Percentiles rank a stretch among this genome's conserved stretches.
Conservation (phyloP, 2,113 vertebrate genomes). For the Australoheros scitulus region DNA sequence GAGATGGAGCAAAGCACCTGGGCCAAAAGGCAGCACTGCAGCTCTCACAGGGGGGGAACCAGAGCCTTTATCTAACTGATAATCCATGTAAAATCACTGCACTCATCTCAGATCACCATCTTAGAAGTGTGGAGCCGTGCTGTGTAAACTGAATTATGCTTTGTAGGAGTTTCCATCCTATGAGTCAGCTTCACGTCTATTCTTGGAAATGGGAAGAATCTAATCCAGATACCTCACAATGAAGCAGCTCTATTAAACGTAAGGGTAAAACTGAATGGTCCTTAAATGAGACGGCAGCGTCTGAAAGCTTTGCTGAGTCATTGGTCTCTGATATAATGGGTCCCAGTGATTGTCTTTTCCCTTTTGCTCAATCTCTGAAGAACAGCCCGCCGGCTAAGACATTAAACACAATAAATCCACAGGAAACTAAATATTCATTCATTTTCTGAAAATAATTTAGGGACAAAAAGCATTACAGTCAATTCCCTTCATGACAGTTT, state of each 20-base stretch:
- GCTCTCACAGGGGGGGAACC: not conserved
- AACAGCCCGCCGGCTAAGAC: constrained; percentile 33
- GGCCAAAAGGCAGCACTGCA: not conserved
- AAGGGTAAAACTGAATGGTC: constrained; percentile 18
- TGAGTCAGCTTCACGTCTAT: not conserved
- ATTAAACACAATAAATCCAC: constrained; percentile 38
- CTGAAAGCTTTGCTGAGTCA: constrained; percentile 38
- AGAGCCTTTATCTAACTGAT: not conserved
- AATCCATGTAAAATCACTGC: constrained; percentile 15
- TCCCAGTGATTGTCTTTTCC: constrained; percentile 61
- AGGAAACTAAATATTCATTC: constrained; percentile 45
- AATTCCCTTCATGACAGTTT: constrained; percentile 19
- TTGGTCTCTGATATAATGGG: constrained; percentile 40
- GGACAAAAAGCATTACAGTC: constrained; percentile 24
- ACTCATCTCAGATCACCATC: not conserved
- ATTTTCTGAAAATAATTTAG: constrained; percentile 41
- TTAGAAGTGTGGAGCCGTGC: not conserved
- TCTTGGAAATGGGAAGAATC: constrained; percentile 8
- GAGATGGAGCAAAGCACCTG: constrained; percentile 19
- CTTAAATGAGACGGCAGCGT: constrained; percentile 30
- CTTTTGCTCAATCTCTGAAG: constrained; percentile 30
- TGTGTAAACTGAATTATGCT: not conserved
- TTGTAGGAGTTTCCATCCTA: not conserved
- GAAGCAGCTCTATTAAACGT: constrained; percentile 10
- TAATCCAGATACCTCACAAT: constrained; percentile 12